Percentiles rank a stretch among this genome's conserved stretches.
These are phyloP conservation scores for Cassiopea xamachana DNA, from an alignment of 30 jellyfish, hydroid and myxozoan species.

Conservation along the genomic window DNA sequence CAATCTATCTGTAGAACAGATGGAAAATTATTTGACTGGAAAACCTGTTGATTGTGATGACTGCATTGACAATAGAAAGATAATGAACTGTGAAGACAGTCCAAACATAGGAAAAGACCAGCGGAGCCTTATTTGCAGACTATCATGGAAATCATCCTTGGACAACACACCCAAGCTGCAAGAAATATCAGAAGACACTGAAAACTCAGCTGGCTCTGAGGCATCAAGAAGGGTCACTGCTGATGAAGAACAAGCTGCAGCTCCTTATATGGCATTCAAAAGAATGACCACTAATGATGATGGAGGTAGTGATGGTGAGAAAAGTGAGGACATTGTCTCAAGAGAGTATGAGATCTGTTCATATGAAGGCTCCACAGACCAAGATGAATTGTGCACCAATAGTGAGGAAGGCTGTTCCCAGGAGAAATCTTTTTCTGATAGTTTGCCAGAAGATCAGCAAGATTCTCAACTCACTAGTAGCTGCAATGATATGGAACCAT, in stretches of 20 bases:
- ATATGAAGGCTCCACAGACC: background rate
- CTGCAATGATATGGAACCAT: too few relatives aligned
- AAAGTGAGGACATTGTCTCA: background rate
- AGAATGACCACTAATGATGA: background rate
- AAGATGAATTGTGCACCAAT: background rate
- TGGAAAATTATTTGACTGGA: constrained; percentile 36
- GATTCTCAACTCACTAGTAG: background rate
- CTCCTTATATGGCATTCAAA: background rate
- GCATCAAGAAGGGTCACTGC: background rate
- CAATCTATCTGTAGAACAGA: constrained; percentile 24
- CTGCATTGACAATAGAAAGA: constrained; percentile 1
- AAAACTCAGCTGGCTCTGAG: background rate
- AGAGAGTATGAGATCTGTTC: background rate
- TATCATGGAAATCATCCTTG: constrained; percentile 8
- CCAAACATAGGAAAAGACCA: background rate
- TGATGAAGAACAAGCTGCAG: background rate
- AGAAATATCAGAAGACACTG: constrained; percentile 31
- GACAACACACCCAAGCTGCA: constrained; percentile 13
- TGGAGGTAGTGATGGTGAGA: background rate
- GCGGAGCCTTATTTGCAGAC: background rate
- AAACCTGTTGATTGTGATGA: constrained; percentile 35
- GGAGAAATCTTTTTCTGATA: background rate
- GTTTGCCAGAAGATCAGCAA: constrained; percentile 14
- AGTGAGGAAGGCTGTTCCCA: background rate
- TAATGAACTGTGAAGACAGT: constrained; percentile 5